Conservation (phyloP, 2,888 invertebrate genomes). For the Drosophila quinaria region DNA sequence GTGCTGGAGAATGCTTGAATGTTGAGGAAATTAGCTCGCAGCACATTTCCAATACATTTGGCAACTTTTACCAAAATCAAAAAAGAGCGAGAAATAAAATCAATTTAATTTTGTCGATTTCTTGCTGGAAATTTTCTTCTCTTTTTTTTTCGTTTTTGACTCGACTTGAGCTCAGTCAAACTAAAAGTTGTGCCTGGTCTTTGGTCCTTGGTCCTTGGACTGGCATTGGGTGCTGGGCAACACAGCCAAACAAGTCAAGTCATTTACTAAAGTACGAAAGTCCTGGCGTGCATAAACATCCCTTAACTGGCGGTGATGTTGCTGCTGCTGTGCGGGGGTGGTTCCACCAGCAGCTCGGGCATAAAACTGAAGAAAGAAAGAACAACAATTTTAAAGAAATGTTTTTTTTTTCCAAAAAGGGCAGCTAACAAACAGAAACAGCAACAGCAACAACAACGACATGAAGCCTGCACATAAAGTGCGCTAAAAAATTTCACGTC, state of each 20-base stretch:
- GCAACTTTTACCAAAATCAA: constrained; percentile 16
- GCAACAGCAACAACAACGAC: constrained; percentile 38
- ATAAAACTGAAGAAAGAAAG: constrained; percentile 46
- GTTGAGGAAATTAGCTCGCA: constrained; percentile 40
- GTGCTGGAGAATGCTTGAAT: not conserved
- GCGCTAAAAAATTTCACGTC: constrained; percentile 78
- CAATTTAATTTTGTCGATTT: constrained; percentile 74
- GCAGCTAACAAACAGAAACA: constrained; percentile 46
- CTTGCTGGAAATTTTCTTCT: constrained; percentile 4
- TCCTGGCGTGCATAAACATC: constrained; percentile 74
- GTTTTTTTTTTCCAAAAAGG: constrained; percentile 62
- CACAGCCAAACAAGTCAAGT: constrained; percentile 77
- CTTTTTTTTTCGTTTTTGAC: constrained; percentile 25
- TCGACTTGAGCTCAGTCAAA: constrained; percentile 36
- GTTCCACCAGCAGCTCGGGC: constrained; percentile 52
- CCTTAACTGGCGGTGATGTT: constrained; percentile 49
- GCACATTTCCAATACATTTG: constrained; percentile 55
- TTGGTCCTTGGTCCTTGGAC: constrained; percentile 33
- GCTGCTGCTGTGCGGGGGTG: constrained; percentile 61
- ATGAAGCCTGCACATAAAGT: constrained; percentile 72
- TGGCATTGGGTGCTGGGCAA: constrained; percentile 55
- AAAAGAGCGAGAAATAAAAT: constrained; percentile 57
- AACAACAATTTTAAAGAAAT: constrained; percentile 71
- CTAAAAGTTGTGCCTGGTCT: constrained; percentile 58
- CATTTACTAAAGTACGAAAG: constrained; percentile 77